These are phyloP conservation scores for Dermatemys mawii DNA, from an alignment of 2,113 vertebrate genomes.

Conservation along the genomic window DNA sequence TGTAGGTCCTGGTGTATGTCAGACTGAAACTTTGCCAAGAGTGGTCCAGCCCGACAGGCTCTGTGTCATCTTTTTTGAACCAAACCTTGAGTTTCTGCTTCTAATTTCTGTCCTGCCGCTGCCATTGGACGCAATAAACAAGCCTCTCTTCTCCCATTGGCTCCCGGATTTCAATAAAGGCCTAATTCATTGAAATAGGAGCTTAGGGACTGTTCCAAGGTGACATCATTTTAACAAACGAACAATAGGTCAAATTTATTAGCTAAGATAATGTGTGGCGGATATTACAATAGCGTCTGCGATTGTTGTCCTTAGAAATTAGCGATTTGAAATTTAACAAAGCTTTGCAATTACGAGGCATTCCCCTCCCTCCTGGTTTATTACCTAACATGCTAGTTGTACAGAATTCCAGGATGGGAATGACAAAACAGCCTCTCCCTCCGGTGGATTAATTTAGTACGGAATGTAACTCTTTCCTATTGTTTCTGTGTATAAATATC, in stretches of 20 bases:
- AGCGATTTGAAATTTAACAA: slow-evolving; percentile 66
- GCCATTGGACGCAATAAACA: slow-evolving; percentile 79
- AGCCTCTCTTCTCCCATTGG: slow-evolving; percentile 80
- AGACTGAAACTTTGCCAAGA: slow-evolving; percentile 85
- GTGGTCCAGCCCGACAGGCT: slow-evolving; percentile 80
- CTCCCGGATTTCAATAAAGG: slow-evolving; percentile 73
- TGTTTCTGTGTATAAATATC: background rate
- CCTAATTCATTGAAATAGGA: slow-evolving; percentile 79
- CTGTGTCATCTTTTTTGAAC: slow-evolving; percentile 81
- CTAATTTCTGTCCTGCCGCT: slow-evolving; percentile 69
- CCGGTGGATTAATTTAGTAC: background rate
- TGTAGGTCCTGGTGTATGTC: slow-evolving; percentile 75
- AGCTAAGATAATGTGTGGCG: slow-evolving; percentile 73
- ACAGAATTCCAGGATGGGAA: background rate
- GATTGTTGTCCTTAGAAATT: slow-evolving; percentile 32
- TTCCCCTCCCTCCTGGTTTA: slow-evolving; percentile 4
- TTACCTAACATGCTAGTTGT: background rate
- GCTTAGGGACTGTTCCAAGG: slow-evolving; percentile 81
- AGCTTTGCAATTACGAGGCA: slow-evolving; percentile 66
- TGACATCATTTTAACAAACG: slow-evolving; percentile 84
- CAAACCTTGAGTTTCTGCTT: slow-evolving; percentile 75
- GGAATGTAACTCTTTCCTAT: background rate
- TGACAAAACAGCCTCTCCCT: no score
- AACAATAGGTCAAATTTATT: slow-evolving; percentile 85
- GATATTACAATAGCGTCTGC: slow-evolving; percentile 68